phyloP scores from a whole-genome alignment of 2,113 vertebrate genomes.

The Ciconia stormi region DNA sequence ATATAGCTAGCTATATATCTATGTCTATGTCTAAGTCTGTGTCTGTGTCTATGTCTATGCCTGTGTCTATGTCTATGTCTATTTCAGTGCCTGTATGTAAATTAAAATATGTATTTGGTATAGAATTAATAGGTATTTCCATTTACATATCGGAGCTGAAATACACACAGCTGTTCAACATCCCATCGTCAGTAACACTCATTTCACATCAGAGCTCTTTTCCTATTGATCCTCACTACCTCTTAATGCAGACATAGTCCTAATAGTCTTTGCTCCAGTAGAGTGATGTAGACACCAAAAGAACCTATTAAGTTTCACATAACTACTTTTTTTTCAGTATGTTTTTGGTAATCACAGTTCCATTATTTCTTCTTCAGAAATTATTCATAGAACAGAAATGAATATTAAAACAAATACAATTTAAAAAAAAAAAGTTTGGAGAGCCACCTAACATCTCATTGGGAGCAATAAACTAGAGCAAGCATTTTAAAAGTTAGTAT shows the following conservation, averaged over 20 bases:
- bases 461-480: not conserved
- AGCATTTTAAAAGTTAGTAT: not conserved
- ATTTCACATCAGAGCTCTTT: not conserved
- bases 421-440: not conserved
- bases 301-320: not conserved
- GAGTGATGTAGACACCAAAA: conserved; percentile 26
- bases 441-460: not conserved
- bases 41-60: too few species aligned
- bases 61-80: too few species aligned
- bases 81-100: not conserved
- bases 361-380: conserved; percentile 5
- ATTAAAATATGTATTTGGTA: not conserved
- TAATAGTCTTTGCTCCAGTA: conserved; percentile 27
- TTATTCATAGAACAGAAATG: conserved; percentile 1
- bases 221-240: not conserved
- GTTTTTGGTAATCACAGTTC: conserved; percentile 11
- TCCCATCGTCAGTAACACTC: not conserved
- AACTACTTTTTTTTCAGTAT: not conserved
- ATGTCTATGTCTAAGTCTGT: not conserved
- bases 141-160: not conserved
- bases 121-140: not conserved
- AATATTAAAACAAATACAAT: not conserved
- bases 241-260: not conserved
- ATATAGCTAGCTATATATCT: too few species aligned
- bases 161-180: not conserved